A percentile compares a stretch with the other conserved stretches of the same genome.
These are phyloP conservation scores for Drosophila austrosaltans DNA, from an alignment of 2,888 invertebrate genomes.

Conservation along the genomic window DNA sequence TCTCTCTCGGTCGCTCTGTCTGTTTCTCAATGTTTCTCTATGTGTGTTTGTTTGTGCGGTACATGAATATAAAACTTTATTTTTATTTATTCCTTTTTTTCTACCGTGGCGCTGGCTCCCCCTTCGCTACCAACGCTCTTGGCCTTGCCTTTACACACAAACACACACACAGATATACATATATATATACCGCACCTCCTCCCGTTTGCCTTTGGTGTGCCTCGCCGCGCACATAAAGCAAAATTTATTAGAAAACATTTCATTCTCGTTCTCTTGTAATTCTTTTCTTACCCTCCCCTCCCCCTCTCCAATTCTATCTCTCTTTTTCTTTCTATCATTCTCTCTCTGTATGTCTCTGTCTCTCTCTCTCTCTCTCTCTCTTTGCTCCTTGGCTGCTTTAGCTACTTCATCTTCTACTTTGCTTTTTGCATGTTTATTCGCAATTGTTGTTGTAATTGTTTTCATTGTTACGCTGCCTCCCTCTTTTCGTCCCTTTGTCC, in stretches of 20 bases:
- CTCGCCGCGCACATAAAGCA: conserved; percentile 82
- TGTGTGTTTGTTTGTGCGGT: conserved; percentile 65
- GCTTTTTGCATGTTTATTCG: conserved; percentile 82
- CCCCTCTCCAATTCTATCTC: conserved; percentile 5
- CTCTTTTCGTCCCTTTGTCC: conserved; percentile 37
- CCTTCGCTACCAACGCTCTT: neutral
- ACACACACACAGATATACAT: neutral
- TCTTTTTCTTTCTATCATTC: conserved; percentile 28
- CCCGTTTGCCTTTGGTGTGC: conserved; percentile 36
- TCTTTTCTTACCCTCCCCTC: conserved; percentile 9
- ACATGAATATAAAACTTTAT: conserved; percentile 79
- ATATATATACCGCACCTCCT: conserved; percentile 5
- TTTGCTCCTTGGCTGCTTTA: conserved; percentile 5
- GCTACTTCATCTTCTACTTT: conserved; percentile 79
- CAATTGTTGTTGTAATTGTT: conserved; percentile 82
- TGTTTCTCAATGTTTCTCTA: conserved; percentile 19
- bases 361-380: conserved; percentile 35
- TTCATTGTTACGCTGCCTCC: conserved; percentile 69
- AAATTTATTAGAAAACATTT: conserved; percentile 84
- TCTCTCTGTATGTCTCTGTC: conserved; percentile 25
- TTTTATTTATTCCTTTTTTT: conserved; percentile 75
- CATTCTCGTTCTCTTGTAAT: conserved; percentile 65
- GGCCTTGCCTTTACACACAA: conserved; percentile 12
- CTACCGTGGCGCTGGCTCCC: neutral
- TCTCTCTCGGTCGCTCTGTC: neutral